Evolutionary conservation across 2,888 invertebrate genomes (phyloP).

Genomic region (Exocentrus adspersus): DNA sequence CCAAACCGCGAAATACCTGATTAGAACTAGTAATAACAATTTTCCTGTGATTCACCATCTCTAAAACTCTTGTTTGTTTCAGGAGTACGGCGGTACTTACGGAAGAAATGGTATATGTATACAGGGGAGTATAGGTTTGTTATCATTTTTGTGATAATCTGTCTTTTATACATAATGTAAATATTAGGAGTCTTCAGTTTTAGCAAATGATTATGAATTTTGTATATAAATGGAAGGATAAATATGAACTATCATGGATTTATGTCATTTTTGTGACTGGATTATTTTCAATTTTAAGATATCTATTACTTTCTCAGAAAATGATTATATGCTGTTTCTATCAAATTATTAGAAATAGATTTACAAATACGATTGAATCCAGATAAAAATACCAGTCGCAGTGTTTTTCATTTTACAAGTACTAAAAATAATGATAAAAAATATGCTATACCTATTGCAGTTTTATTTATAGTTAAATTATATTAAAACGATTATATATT

Average conservation of each 20-base stretch:
- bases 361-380: not conserved
- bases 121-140: constrained; percentile 27
- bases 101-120: not conserved
- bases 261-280: constrained; percentile 1
- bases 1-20: too few species aligned
- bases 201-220: constrained; percentile 30
- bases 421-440: not conserved
- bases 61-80: not conserved
- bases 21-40: too few species aligned
- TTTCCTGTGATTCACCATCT: not conserved
- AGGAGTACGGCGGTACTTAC: not conserved
- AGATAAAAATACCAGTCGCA: constrained; percentile 7
- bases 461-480: constrained; percentile 9
- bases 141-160: constrained; percentile 46
- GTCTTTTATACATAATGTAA: constrained; percentile 44
- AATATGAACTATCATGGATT: constrained; percentile 3
- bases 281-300: too few species aligned
- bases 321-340: too few species aligned
- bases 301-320: too few species aligned
- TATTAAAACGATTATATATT: constrained; percentile 8
- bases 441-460: not conserved
- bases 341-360: not conserved
- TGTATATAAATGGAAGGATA: constrained; percentile 30
- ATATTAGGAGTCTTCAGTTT: constrained; percentile 36
- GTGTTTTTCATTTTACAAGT: constrained; percentile 5